Percentiles rank a stretch among this genome's conserved stretches.
Conservation (phyloP, 2,113 vertebrate species). For the Chaenogobius annularis region DNA sequence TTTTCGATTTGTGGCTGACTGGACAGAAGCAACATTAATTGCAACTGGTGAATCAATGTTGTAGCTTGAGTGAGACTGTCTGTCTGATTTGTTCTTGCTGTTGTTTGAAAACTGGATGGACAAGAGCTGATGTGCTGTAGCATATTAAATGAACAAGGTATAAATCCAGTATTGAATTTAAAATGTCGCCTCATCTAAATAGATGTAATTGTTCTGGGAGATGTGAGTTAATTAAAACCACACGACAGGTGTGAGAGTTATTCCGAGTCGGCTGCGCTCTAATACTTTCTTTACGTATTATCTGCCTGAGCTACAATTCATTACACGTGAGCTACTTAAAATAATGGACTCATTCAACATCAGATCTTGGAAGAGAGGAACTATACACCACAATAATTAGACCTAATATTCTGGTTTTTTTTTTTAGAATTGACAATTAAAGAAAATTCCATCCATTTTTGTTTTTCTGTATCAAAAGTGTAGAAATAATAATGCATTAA, state of each 20-base stretch:
- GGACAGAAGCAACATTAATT: conserved; percentile 51
- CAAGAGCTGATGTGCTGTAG: not conserved
- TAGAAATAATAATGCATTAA: not conserved
- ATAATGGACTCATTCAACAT: not conserved
- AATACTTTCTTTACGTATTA: conserved; percentile 1
- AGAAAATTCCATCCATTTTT: not conserved
- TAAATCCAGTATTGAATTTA: not conserved
- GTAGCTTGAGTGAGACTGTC: conserved; percentile 24
- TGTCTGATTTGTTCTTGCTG: conserved; percentile 13
- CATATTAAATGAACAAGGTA: not conserved
- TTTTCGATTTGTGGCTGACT: conserved; percentile 53
- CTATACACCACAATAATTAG: not conserved
- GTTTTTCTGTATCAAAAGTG: not conserved
- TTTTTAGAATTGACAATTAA: too few relatives aligned
- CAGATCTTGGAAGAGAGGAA: not conserved
- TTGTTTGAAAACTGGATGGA: conserved; percentile 9
- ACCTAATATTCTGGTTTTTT: not conserved
- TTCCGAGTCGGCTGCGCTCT: not conserved
- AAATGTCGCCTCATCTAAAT: conserved; percentile 5
- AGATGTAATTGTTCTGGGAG: not conserved
- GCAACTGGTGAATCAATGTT: conserved; percentile 45
- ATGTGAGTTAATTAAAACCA: not conserved
- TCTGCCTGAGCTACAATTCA: not conserved
- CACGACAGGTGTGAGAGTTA: not conserved
- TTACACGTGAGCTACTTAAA: not conserved